Evolutionary conservation across 2,888 invertebrate genomes (phyloP).

Genomic region (Thereva nobilitata): DNA sequence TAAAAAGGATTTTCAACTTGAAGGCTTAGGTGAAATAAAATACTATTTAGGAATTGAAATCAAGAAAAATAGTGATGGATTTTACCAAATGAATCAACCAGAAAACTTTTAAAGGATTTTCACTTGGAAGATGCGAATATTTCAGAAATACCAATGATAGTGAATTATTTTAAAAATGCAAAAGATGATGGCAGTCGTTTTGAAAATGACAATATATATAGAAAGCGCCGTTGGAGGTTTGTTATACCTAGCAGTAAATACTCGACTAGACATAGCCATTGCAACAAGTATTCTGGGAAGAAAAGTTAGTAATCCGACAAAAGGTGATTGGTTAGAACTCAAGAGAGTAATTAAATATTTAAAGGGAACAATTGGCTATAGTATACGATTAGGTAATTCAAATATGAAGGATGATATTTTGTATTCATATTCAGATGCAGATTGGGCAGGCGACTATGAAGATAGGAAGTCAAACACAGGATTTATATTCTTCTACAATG

Average conservation of each 20-base stretch:
- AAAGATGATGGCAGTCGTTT: slow-evolving; percentile 10
- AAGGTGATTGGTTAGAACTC: slow-evolving; percentile 1
- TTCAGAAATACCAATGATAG: slow-evolving; percentile 12
- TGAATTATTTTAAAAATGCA: slow-evolving; percentile 19
- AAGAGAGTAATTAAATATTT: not conserved
- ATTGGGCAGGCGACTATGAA: slow-evolving; percentile 46
- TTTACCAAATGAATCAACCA: slow-evolving; percentile 4
- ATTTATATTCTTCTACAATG: slow-evolving; percentile 37
- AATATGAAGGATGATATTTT: not conserved
- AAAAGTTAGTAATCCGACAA: not conserved
- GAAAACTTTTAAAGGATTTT: slow-evolving; percentile 17
- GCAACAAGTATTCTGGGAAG: not conserved
- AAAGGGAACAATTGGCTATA: too few species aligned
- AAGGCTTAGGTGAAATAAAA: slow-evolving; percentile 27
- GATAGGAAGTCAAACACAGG: slow-evolving; percentile 47
- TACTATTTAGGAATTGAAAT: slow-evolving; percentile 31
- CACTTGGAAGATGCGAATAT: slow-evolving; percentile 18
- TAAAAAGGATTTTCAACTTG: slow-evolving; percentile 14
- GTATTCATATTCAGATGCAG: slow-evolving; percentile 37
- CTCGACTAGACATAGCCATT: slow-evolving; percentile 30
- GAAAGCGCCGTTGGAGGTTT: slow-evolving; percentile 18
- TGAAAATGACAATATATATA: slow-evolving; percentile 1
- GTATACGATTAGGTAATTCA: too few species aligned
- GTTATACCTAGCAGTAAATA: slow-evolving; percentile 22
- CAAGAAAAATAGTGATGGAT: not conserved